Evolutionary conservation across 2,888 invertebrate genomes (phyloP).

Genomic region (Cyclophora punctaria): DNA sequence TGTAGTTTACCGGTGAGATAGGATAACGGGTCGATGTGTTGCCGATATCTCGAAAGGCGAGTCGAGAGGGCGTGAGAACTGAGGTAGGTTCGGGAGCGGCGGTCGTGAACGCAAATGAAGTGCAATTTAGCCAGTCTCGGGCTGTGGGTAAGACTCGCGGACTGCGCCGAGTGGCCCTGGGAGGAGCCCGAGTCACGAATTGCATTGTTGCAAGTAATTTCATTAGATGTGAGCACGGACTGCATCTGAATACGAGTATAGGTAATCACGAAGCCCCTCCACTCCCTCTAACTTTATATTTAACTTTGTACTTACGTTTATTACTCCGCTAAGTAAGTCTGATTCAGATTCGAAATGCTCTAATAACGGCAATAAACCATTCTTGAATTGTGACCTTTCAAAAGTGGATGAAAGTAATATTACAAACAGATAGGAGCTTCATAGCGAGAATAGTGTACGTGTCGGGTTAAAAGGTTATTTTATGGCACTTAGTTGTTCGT

Average conservation of each 20-base stretch:
- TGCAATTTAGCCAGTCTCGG: constrained; percentile 53
- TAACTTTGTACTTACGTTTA: too few relatives aligned
- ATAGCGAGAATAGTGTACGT: constrained; percentile 28
- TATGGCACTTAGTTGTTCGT: constrained; percentile 13
- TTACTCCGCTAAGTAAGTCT: neutral
- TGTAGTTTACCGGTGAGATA: constrained; percentile 38
- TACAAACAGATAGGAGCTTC: constrained; percentile 16
- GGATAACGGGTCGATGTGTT: constrained; percentile 35
- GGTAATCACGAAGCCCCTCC: constrained; percentile 7
- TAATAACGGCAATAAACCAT: too few relatives aligned
- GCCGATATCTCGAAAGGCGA: constrained; percentile 28
- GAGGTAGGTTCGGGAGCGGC: constrained; percentile 37
- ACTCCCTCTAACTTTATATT: neutral
- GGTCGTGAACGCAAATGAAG: constrained; percentile 59
- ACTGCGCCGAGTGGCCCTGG: constrained; percentile 23
- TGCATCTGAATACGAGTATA: constrained; percentile 12
- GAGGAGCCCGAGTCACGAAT: constrained; percentile 42
- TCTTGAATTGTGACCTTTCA: neutral
- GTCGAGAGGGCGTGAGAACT: constrained; percentile 55
- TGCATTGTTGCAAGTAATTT: constrained; percentile 58
- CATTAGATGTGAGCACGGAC: constrained; percentile 37
- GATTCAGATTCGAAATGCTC: neutral
- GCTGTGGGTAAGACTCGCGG: constrained; percentile 44
- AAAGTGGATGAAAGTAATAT: neutral
- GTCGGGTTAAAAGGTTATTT: constrained; percentile 36